Evolutionary conservation across 2,888 invertebrate species (phyloP), one percentile per base, ranked within the genome.

Genomic region (Girardia tigrina): DNA sequence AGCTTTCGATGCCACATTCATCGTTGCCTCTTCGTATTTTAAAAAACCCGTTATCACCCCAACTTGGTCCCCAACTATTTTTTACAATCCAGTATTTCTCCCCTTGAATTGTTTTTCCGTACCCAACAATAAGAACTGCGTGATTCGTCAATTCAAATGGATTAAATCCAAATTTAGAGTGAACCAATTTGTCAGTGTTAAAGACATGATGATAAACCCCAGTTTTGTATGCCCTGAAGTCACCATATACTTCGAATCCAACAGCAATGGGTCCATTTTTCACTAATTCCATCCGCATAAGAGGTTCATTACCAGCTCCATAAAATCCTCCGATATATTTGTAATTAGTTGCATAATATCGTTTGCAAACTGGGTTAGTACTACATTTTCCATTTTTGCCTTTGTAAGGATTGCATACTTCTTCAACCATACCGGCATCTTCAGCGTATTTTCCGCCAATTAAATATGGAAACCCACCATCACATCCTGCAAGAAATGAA

Each of bases 241-340:
- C 82, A n/a, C 78, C 76, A 78, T 85, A 84, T 6, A 86, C 86
- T 77, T 84, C 83, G 79, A 86, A 85, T 0, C 83, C 82, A 0
- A 86, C 84, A 2, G 85, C 81, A 42, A 86, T 77, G 14, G 84
- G 84, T 0, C 84, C 84, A 26, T 80, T 79, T 26, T 81, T 72
- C 4, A 82, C 79, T 36, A 84, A 76, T 8, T 81, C 81, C 26
- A 81, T 16, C 75, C 79, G 80, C 83, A 85, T 84, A 69, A 80
- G 73, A 23, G 81, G 80, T 77, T 84, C 84, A 76, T 83, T 80
- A 80, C 79, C 84, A 82, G 81, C 85, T 71, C 85, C 86, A 79
- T 84, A 85, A 78, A 81, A 86, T 29, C 86, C 86, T 29, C 86
- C 87, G 29, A 87, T 81, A 79, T 87, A 87, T 74, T 81, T 78